These are phyloP conservation scores for Villa cingulata DNA, from an alignment of 2,888 invertebrate species.

Conservation along the genomic window DNA sequence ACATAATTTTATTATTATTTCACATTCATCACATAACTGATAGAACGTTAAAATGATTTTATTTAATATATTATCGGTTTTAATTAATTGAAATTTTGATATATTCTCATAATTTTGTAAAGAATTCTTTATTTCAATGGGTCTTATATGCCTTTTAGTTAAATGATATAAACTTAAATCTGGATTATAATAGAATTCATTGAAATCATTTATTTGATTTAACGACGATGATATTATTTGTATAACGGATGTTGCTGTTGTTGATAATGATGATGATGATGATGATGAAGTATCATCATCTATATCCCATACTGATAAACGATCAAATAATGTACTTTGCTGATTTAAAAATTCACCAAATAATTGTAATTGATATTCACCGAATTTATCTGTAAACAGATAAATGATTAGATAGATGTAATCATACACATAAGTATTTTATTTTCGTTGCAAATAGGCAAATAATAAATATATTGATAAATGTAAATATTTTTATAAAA, in stretches of 20 bases:
- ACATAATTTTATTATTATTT: constrained; percentile 52
- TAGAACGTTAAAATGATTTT: constrained; percentile 68
- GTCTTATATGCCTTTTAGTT: constrained; percentile 9
- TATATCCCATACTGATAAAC: neutral
- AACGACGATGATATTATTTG: neutral
- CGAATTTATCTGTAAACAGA: constrained; percentile 20
- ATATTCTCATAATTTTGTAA: constrained; percentile 41
- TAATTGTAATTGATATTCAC: constrained; percentile 28
- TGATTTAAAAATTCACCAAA: constrained; percentile 27
- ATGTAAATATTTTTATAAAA: neutral
- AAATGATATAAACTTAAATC: neutral
- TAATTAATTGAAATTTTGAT: constrained; percentile 53
- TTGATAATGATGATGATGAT: neutral
- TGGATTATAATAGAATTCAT: neutral
- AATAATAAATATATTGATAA: neutral
- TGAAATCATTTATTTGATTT: neutral
- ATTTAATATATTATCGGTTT: constrained; percentile 69
- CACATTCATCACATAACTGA: constrained; percentile 64
- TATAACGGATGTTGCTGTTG: neutral
- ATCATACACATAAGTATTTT: too few species aligned
- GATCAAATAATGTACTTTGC: constrained; percentile 13
- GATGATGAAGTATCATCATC: neutral
- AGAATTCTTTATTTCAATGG: constrained; percentile 20
- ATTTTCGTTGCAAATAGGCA: too few species aligned
- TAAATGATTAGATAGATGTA: too few species aligned